Base-by-base conservation (phyloP, 2,797 vertebrate species). In the Ibycter americanus region DNA sequence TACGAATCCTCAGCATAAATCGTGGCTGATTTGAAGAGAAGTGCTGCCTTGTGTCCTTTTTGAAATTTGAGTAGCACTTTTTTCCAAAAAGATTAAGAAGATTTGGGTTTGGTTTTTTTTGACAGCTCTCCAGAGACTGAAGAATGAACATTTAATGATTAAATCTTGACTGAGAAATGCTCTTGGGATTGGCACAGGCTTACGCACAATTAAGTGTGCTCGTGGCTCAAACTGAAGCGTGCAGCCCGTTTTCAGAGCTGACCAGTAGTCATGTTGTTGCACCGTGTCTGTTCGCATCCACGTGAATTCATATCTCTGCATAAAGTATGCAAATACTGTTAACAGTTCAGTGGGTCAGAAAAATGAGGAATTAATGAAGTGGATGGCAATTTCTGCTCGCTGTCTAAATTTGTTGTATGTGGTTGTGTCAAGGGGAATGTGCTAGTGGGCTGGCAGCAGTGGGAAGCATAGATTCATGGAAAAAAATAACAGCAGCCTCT, bases 321-420 rank as follows among this genome's bases (percentile, higher is more conserved):
- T 98, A 98, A 98, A 98, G 96, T 98, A 87, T 92, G 91, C 92
- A 90, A 90, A 54, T 97, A 97, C 97, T 98, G 96, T 98, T 98
- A 98, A 98, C 98, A 98, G 99, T 98, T 98, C 97, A 99, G 83
- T 97, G 98, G 92, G 86, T 98, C 95, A 90, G 98, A 97, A 99
- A 99, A 99, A 98, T 98, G 98, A 97, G 78, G 96, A 97, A 93
- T 98, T 98, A 98, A 98, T 98, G 92, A 98, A 93, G 96, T 94
- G 97, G 97, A 96, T 97, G 97, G 98, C 97, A 94, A 95, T 97
- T 98, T 98, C 98, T 98, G 97, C 97, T 98, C 90, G 93, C 98
- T 98, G 97, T 98, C 98, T 97, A 97, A 97, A 98, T 98, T 97
- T 98, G 97, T 98, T 98, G 98, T 97, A 96, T 97, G 97, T 94